These are phyloP conservation scores for Zosterops japonicus DNA, from an alignment of 2,113 vertebrate genomes.

Conservation along the genomic window DNA sequence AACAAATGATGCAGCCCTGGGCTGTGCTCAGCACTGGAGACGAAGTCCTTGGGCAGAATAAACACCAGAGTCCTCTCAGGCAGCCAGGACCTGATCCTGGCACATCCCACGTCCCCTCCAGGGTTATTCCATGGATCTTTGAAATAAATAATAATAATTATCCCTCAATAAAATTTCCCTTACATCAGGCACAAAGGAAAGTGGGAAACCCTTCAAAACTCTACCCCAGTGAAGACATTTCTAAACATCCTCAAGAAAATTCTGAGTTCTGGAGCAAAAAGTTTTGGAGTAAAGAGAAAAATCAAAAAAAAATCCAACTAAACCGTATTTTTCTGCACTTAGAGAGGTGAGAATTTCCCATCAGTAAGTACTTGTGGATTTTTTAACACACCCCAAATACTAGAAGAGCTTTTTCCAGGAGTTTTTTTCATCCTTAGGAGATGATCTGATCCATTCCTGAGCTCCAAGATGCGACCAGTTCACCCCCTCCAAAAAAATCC, in stretches of 20 bases:
- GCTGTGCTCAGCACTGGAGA: background rate
- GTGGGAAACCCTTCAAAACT: background rate
- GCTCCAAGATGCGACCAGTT: accelerated
- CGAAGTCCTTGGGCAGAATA: background rate
- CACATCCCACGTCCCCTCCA: background rate
- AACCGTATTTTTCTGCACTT: background rate
- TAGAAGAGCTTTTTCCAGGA: background rate
- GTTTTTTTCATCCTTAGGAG: background rate
- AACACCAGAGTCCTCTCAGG: background rate
- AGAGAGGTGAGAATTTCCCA: background rate
- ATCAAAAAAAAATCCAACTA: background rate
- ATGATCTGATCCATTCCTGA: background rate
- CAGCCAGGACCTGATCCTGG: background rate
- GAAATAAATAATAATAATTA: too few relatives aligned
- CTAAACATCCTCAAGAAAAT: background rate
- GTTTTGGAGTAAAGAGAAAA: background rate
- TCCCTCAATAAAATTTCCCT: too few relatives aligned
- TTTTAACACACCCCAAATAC: background rate
- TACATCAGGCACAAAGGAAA: background rate
- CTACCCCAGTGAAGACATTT: background rate
- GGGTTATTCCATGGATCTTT: background rate
- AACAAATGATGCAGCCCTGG: constrained; percentile 53
- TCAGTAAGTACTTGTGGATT: background rate
- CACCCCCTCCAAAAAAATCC: background rate
- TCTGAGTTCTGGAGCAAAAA: background rate